Base-by-base conservation (phyloP, 2,888 invertebrate species). In the Chymomyza fuscimana region DNA sequence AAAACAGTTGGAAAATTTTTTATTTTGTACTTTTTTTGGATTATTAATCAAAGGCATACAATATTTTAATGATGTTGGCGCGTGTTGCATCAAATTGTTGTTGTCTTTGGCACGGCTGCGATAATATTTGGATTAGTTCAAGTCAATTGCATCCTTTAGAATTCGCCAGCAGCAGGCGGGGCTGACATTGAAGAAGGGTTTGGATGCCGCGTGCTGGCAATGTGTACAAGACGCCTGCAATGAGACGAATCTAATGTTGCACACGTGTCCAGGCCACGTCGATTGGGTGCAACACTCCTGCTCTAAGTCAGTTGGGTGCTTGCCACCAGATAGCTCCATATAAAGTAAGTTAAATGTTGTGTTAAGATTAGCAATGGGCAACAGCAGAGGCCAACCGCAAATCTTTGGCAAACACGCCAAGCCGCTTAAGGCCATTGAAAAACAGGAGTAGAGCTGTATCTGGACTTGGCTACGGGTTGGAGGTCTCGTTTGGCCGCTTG, bases 71-170 rank as follows among this genome's bases (percentile, higher is more conserved):
- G 85, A 86, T 81, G 79, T 75, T 84, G 83, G 70, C 79, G 75
- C 72, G 70, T 73, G 76, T 29, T 10, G 77, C 72, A 78, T 68
- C 63, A 61, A 67, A 72, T 73, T 80, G 72, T 73, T 63, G 78
- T 67, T 79, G 73, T 70, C 72, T 64, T 80, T 77, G 85, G 79
- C 77, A 6, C 66, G 83, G 73, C 65, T 78, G 84, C 81, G 83
- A 88, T 88, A 88, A 89, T 89, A 82, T 89, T 88, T 82, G 89
- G 85, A 89, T 89, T 88, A 87, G 89, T 88, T 89, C 89, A 89
- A 89, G 89, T 89, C 89, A 89, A 88, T 88, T 89, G 89, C 89
- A 89, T 86, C 79, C 79, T 81, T 76, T 69, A 46, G 70, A 68
- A 68, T 63, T 54, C 60, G 40, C 5, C 15, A 40, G 72, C 79